Evolutionary conservation across 2,888 invertebrate genomes (phyloP).

Genomic region (Pterostichus madidus): DNA sequence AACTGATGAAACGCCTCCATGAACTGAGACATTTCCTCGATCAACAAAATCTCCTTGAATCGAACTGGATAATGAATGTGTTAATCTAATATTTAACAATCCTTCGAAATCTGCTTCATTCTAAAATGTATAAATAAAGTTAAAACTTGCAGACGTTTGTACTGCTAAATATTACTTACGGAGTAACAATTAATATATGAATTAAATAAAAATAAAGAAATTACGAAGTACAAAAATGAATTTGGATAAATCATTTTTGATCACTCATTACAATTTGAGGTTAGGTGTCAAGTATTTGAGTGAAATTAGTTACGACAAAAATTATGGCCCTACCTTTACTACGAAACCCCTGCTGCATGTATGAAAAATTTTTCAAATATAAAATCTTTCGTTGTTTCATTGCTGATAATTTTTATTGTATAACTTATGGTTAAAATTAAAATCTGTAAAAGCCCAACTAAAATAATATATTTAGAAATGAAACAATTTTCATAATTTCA

Average conservation of each 20-base stretch:
- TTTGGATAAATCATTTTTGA: constrained; percentile 47
- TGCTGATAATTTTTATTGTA: no score
- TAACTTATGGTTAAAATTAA: no score
- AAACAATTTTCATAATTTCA: no score
- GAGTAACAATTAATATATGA: constrained; percentile 40
- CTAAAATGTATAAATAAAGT: constrained; percentile 74
- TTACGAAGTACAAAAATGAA: neutral
- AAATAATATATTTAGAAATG: no score
- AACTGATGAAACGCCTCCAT: constrained; percentile 84
- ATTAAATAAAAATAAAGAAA: constrained; percentile 55
- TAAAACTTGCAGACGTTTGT: neutral
- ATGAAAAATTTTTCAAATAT: no score
- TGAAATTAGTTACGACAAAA: neutral
- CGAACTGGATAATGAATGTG: constrained; percentile 82
- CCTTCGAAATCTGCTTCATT: constrained; percentile 86
- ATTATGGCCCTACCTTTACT: no score
- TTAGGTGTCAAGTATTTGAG: neutral
- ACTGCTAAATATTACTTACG: constrained; percentile 35
- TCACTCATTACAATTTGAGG: constrained; percentile 20
- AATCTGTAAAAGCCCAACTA: no score
- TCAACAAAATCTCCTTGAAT: constrained; percentile 80
- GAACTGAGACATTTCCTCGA: constrained; percentile 85
- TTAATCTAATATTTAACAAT: constrained; percentile 85
- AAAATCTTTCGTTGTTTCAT: no score
- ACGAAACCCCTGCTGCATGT: no score